These are phyloP conservation scores for Acrocyrtus sp. DNA, from an alignment of 2,888 invertebrate species.

Conservation along the genomic window DNA sequence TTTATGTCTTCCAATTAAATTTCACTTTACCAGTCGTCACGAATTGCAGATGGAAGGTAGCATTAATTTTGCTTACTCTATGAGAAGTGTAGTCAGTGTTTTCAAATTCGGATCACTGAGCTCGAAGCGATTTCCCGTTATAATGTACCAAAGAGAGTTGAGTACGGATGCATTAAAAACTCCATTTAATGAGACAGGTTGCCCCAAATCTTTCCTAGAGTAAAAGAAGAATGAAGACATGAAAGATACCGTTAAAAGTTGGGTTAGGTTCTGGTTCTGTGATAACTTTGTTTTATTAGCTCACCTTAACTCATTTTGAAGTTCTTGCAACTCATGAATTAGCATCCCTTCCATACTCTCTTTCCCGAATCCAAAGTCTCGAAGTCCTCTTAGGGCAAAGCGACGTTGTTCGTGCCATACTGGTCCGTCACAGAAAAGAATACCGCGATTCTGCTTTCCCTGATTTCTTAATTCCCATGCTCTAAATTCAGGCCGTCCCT, in stretches of 20 bases:
- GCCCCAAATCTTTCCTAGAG: slow-evolving; percentile 44
- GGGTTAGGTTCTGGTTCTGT: background rate
- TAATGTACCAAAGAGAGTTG: slow-evolving; percentile 57
- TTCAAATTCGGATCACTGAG: slow-evolving; percentile 51
- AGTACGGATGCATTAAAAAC: slow-evolving; percentile 57
- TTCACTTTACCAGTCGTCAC: no score
- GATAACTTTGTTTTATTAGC: background rate
- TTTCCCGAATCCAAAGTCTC: slow-evolving; percentile 58
- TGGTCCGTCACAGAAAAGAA: slow-evolving; percentile 55
- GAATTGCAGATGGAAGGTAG: no score
- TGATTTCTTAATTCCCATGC: slow-evolving; percentile 48
- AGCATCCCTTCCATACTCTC: slow-evolving; percentile 59
- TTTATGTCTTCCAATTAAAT: background rate
- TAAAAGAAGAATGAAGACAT: background rate
- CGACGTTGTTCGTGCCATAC: slow-evolving; percentile 54
- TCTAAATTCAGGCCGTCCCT: slow-evolving; percentile 57
- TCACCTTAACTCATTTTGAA: slow-evolving; percentile 46
- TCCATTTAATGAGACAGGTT: slow-evolving; percentile 38
- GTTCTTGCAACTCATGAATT: slow-evolving; percentile 50
- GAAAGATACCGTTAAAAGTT: background rate
- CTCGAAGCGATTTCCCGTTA: slow-evolving; percentile 54
- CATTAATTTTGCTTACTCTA: slow-evolving; percentile 21
- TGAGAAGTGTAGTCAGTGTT: slow-evolving; percentile 36
- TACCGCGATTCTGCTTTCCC: slow-evolving; percentile 54
- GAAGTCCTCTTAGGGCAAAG: slow-evolving; percentile 32